These are phyloP conservation scores for Metacarcinus magister DNA, from an alignment of 2,888 invertebrate species.

Conservation along the genomic window DNA sequence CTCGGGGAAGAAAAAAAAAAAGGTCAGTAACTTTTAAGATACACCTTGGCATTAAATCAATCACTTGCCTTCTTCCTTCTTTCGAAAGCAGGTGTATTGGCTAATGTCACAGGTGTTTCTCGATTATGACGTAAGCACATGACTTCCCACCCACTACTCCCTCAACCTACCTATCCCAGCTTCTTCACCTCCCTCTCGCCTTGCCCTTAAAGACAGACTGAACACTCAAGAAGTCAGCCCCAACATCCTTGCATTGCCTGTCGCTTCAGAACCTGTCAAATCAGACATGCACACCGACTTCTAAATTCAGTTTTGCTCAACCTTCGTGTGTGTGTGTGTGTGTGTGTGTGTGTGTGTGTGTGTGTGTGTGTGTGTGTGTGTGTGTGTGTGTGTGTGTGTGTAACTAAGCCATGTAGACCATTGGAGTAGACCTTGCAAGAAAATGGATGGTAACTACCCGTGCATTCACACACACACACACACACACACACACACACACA, in stretches of 20 bases:
- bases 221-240: background rate
- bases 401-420: background rate
- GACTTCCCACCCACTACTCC: background rate
- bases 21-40: background rate
- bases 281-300: background rate
- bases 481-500: background rate
- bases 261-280: background rate
- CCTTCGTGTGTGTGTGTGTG: background rate
- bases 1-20: background rate
- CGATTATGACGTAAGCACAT: background rate
- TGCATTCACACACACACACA: background rate
- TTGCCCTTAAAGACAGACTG: background rate
- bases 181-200: background rate
- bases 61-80: background rate
- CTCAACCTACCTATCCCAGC: background rate
- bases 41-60: constrained; percentile 42
- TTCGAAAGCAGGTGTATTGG: background rate
- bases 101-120: constrained; percentile 22
- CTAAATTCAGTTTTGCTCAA: background rate
- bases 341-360: background rate
- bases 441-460: background rate
- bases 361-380: background rate
- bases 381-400: background rate
- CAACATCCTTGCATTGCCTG: background rate
- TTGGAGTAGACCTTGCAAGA: background rate